Evolutionary conservation across 2,797 vertebrate genomes (phyloP), one percentile per base, ranked within the genome.

Genomic region (Aplochiton taeniatus): DNA sequence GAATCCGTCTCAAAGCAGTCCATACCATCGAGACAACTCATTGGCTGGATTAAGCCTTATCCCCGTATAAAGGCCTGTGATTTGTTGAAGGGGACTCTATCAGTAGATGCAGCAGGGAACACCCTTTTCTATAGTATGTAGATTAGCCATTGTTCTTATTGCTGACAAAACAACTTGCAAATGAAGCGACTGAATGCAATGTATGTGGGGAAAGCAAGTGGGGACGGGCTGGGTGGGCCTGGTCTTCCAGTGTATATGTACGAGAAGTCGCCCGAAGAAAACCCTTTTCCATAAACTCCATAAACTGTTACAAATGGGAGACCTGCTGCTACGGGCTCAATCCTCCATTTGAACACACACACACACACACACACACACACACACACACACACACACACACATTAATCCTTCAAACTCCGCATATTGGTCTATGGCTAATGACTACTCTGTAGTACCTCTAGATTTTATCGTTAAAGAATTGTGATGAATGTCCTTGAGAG

Each of bases 11-110:
- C 69, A 63, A 68, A 20, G 58, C 42, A 72, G 79, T 81, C 63
- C 46, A 56, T 64, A 58, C 53, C 64, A 8, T 61, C 72, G 75
- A 71, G 64, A 65, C 58, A 67, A 69, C 63, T 68, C 9, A 17
- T 11, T 43, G 16, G 11, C 16, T 51, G 48, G 31, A 51, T 51
- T 58, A 55, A 9, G 60, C 63, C 52, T 58, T 16, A 58, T 78
- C 68, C 70, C 20, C 60, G 51, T 58, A n/a, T 41, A 51, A 10
- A 63, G 7, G 16, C 14, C 11, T 11, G 10, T 47, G 18, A 61
- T 4, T 4, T 11, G 65, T 20, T 47, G 4, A 62, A 20, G 17
- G 58, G 41, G 60, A 31, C 46, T 45, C 9, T 58, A 14, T 56
- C 11, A 44, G 1, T 16, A 45, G 63, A 63, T 45, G 11, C 61